Percentiles rank a stretch among this genome's conserved stretches.
Evolutionary conservation across 2,888 invertebrate species (phyloP).

Genomic region (Heliconius cydno): DNA sequence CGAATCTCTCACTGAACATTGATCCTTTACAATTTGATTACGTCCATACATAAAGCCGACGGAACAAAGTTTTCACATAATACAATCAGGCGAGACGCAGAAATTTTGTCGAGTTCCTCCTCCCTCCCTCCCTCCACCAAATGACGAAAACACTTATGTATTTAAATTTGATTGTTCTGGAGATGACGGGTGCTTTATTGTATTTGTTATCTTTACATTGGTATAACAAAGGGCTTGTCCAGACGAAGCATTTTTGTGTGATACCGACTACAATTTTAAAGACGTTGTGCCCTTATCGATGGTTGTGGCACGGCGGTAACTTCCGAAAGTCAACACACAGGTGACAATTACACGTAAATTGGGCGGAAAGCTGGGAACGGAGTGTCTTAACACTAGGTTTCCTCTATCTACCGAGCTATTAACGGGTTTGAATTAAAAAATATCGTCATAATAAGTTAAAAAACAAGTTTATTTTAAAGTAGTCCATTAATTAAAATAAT

Average conservation of each 20-base stretch:
- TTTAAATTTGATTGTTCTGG: conserved; percentile 19
- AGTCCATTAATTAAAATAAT: conserved; percentile 10
- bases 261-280: not conserved
- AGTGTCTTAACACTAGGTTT: not conserved
- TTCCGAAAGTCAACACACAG: not conserved
- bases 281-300: too few relatives aligned
- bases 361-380: too few relatives aligned
- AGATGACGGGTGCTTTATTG: not conserved
- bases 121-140: not conserved
- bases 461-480: conserved; percentile 2
- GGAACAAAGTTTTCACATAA: conserved; percentile 13
- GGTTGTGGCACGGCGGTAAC: not conserved
- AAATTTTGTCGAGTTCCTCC: not conserved
- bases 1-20: not conserved
- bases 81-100: conserved; percentile 7
- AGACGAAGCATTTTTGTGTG: not conserved
- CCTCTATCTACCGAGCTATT: not conserved
- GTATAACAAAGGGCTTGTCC: not conserved
- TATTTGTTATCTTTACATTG: not conserved
- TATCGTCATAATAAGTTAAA: not conserved
- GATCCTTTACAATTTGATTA: conserved; percentile 15
- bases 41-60: conserved; percentile 3
- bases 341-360: not conserved
- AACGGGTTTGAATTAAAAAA: not conserved
- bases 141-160: not conserved